A percentile compares a stretch with the other conserved stretches of the same genome.
Evolutionary conservation across 1,140 invertebrate genomes (phyloP).

Genomic region (Cryptotermes secundus): DNA sequence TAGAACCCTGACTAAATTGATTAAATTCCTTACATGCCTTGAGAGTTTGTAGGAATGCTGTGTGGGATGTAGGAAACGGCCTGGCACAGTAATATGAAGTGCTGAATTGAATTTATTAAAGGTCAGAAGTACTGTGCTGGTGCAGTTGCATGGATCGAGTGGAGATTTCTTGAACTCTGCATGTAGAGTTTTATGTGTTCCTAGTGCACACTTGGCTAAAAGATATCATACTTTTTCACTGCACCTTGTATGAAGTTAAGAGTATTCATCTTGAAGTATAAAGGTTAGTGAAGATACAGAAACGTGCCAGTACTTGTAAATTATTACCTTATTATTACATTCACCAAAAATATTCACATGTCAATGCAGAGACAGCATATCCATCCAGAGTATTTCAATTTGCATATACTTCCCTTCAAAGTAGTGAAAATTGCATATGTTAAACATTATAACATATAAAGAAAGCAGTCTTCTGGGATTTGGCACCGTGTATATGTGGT

Average conservation of each 20-base stretch:
- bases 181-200: no score
- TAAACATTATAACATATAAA: no score
- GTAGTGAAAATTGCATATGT: no score
- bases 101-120: slow-evolving; percentile 1
- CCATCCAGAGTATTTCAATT: no score
- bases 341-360: no score
- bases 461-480: no score
- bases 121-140: background rate
- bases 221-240: background rate
- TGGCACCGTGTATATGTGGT: no score
- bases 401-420: no score
- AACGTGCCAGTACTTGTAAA: background rate
- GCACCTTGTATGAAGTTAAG: background rate
- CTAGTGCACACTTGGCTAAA: background rate
- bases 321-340: background rate
- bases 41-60: background rate
- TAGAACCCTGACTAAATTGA: background rate
- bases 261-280: background rate
- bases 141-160: background rate
- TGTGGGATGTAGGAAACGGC: background rate
- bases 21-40: slow-evolving; percentile 13
- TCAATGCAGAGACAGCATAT: no score
- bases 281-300: background rate
- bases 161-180: background rate
- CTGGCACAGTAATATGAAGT: background rate